Evolutionary conservation across 2,797 vertebrate genomes (phyloP).

Genomic region (Glyptemys insculpta): DNA sequence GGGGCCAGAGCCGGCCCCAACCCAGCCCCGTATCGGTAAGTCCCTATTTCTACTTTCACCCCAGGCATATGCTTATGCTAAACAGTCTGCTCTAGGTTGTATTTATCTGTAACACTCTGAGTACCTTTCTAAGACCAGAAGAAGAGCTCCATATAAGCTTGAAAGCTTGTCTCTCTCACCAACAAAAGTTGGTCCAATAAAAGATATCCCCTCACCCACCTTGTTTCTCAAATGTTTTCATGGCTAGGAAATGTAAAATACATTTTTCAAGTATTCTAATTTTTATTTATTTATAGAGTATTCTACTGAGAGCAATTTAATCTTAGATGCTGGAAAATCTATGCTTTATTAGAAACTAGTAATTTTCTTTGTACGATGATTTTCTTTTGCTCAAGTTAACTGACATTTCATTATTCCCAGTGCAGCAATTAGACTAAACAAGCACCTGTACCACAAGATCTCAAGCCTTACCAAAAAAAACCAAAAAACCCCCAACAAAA

Average conservation of each 20-base stretch:
- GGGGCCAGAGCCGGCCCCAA: too few relatives aligned
- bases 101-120: not conserved
- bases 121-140: not conserved
- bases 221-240: not conserved
- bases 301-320: conserved; percentile 76
- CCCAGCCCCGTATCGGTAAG: too few relatives aligned
- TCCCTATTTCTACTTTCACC: too few relatives aligned
- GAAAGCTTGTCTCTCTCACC: not conserved
- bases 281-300: conserved; percentile 49
- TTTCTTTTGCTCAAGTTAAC: conserved; percentile 70
- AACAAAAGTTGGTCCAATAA: not conserved
- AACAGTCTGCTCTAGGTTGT: not conserved
- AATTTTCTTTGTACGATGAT: conserved; percentile 71
- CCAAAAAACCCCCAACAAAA: not conserved
- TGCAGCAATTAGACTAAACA: conserved; percentile 25
- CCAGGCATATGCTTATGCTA: not conserved
- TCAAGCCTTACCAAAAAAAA: not conserved
- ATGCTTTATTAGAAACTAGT: conserved; percentile 72
- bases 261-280: conserved; percentile 67
- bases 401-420: conserved; percentile 76
- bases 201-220: not conserved
- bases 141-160: not conserved
- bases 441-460: conserved; percentile 74
- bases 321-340: conserved; percentile 70
- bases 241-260: conserved; percentile 77